Evolutionary conservation across 2,797 vertebrate genomes (phyloP).

Genomic region (Parambassis ranga): DNA sequence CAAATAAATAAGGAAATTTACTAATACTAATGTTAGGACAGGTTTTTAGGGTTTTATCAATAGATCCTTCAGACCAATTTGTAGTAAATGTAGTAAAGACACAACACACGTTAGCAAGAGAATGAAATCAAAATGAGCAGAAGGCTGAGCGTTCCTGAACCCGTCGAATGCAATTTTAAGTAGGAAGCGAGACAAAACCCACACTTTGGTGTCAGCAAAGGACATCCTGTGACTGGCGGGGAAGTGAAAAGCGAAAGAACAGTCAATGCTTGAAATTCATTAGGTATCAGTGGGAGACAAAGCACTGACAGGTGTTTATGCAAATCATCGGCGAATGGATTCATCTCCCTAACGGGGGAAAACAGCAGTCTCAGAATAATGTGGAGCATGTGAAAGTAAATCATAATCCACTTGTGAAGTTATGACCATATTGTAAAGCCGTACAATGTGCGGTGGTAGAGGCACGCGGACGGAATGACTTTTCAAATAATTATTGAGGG

Average conservation of each 20-base stretch:
- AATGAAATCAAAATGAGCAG: constrained; percentile 20
- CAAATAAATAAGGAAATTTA: too few species aligned
- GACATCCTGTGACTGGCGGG: constrained; percentile 41
- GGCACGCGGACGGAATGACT: constrained; percentile 19
- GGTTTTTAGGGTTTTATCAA: constrained; percentile 12
- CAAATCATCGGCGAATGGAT: constrained; percentile 69
- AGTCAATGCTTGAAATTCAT: constrained; percentile 71
- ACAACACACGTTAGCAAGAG: not conserved
- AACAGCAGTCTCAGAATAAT: constrained; percentile 66
- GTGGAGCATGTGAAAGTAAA: constrained; percentile 58
- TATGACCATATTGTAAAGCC: constrained; percentile 28
- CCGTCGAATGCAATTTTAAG: constrained; percentile 28
- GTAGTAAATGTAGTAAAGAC: constrained; percentile 4
- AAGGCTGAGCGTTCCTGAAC: not conserved
- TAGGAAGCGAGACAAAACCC: constrained; percentile 29
- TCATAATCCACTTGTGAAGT: constrained; percentile 63
- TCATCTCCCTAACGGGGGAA: constrained; percentile 69
- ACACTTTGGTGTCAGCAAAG: constrained; percentile 30
- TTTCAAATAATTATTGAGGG: constrained; percentile 21
- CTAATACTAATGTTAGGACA: not conserved
- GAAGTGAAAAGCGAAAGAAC: constrained; percentile 52
- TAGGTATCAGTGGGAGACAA: constrained; percentile 77
- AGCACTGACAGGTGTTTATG: constrained; percentile 81
- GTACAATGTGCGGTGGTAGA: constrained; percentile 7
- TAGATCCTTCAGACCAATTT: constrained; percentile 30